Evolutionary conservation across 2,888 invertebrate species (phyloP).

Genomic region (Drosophila siamana): DNA sequence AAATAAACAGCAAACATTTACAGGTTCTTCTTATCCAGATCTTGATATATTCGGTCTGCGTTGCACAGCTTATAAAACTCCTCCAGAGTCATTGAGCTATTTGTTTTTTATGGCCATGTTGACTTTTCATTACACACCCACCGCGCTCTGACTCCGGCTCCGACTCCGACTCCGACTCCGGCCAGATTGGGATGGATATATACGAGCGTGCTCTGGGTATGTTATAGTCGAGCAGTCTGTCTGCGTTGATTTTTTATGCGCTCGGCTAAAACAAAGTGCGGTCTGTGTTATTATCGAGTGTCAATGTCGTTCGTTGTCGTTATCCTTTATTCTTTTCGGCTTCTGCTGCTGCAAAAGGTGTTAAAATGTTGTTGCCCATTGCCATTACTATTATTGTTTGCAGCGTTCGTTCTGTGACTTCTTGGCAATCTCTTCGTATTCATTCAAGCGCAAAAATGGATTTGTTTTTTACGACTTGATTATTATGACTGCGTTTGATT

Average conservation of each 20-base stretch:
- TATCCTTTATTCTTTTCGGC: slow-evolving; percentile 63
- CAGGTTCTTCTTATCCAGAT: slow-evolving; percentile 31
- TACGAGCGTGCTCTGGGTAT: neutral
- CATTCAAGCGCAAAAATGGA: slow-evolving; percentile 82
- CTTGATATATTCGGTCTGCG: slow-evolving; percentile 29
- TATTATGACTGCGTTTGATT: slow-evolving; percentile 83
- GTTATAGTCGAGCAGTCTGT: neutral
- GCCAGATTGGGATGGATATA: too few species aligned
- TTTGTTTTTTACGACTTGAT: slow-evolving; percentile 84
- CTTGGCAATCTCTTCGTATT: slow-evolving; percentile 62
- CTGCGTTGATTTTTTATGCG: neutral
- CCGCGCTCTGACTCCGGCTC: neutral
- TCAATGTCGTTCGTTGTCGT: slow-evolving; percentile 43
- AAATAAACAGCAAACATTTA: slow-evolving; percentile 51
- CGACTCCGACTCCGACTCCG: too few species aligned
- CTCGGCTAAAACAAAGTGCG: slow-evolving; percentile 48
- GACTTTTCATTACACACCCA: neutral
- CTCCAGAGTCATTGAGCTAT: slow-evolving; percentile 67
- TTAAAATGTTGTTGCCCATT: slow-evolving; percentile 63
- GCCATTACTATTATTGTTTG: slow-evolving; percentile 80
- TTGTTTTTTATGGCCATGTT: slow-evolving; percentile 58
- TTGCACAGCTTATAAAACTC: slow-evolving; percentile 57
- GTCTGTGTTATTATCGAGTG: slow-evolving; percentile 59
- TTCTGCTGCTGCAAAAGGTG: slow-evolving; percentile 65
- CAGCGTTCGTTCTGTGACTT: slow-evolving; percentile 43